These are phyloP conservation scores for Hippocampus comes DNA, from an alignment of 2,113 vertebrate species.

Conservation along the genomic window DNA sequence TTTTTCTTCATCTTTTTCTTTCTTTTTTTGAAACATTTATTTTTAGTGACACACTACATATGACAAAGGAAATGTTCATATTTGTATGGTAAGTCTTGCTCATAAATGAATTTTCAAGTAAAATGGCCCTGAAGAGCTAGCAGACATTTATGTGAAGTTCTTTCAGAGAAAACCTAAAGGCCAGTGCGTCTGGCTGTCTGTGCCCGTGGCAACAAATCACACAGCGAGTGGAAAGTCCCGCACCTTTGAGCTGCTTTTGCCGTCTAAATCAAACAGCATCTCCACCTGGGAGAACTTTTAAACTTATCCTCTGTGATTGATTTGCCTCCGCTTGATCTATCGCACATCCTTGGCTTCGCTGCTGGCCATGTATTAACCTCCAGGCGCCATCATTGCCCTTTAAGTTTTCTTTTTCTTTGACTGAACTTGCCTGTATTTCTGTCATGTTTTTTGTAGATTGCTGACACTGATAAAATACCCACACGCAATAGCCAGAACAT, in stretches of 20 bases:
- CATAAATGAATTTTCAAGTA: slow-evolving; percentile 44
- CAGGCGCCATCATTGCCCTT: neutral
- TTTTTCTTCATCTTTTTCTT: too few relatives aligned
- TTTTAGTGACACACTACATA: too few relatives aligned
- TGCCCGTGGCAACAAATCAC: slow-evolving; percentile 28
- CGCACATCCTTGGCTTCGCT: slow-evolving; percentile 22
- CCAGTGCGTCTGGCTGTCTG: slow-evolving; percentile 5
- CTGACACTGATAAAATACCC: too few relatives aligned
- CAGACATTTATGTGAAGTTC: slow-evolving; percentile 32
- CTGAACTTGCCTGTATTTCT: neutral
- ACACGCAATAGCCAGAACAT: too few relatives aligned
- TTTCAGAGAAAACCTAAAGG: slow-evolving; percentile 27
- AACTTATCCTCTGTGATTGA: slow-evolving; percentile 37
- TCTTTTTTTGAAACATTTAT: too few relatives aligned
- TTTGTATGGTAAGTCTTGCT: slow-evolving; percentile 17
- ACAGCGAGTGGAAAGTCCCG: slow-evolving; percentile 16
- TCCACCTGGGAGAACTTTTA: slow-evolving; percentile 36
- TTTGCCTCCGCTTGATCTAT: slow-evolving; percentile 40
- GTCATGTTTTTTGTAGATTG: neutral
- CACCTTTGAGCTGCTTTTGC: slow-evolving; percentile 34
- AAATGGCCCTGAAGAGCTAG: slow-evolving; percentile 46
- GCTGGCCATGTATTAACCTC: slow-evolving; percentile 41
- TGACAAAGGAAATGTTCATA: too few relatives aligned
- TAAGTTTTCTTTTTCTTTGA: neutral
- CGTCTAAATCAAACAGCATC: slow-evolving; percentile 41